Percentiles rank a stretch among this genome's conserved stretches.
These are phyloP conservation scores for Ecdyonurus torrentis DNA, from an alignment of 2,888 invertebrate genomes.

Conservation along the genomic window DNA sequence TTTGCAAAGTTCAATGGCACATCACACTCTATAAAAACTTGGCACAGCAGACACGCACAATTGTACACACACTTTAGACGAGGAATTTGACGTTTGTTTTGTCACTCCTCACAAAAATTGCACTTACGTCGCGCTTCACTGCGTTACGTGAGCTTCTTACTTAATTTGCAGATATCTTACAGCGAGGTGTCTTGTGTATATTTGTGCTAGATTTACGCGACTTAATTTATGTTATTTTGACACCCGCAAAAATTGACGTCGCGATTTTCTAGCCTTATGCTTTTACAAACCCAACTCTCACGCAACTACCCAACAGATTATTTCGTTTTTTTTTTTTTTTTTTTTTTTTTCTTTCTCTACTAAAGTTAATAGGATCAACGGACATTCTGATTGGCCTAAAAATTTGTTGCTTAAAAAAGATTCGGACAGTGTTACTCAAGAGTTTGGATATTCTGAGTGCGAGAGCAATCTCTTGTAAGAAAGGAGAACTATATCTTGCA, in stretches of 20 bases:
- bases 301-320: not conserved
- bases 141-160: not conserved
- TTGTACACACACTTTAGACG: not conserved
- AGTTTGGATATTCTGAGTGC: too few species aligned
- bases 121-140: not conserved
- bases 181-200: too few species aligned
- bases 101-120: not conserved
- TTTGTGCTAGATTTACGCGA: too few species aligned
- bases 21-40: not conserved
- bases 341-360: not conserved
- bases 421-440: not conserved
- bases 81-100: not conserved
- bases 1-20: not conserved
- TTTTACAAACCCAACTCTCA: not conserved
- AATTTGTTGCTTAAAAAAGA: conserved; percentile 1
- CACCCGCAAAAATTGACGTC: not conserved
- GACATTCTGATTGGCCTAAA: not conserved
- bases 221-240: not conserved
- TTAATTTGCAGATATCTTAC: too few species aligned
- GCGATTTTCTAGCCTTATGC: not conserved
- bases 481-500: too few species aligned
- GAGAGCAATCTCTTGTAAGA: too few species aligned
- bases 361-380: not conserved
- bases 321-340: not conserved
- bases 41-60: not conserved